Conservation (phyloP, 2,113 vertebrate species). For the Gymnarchus niloticus region DNA sequence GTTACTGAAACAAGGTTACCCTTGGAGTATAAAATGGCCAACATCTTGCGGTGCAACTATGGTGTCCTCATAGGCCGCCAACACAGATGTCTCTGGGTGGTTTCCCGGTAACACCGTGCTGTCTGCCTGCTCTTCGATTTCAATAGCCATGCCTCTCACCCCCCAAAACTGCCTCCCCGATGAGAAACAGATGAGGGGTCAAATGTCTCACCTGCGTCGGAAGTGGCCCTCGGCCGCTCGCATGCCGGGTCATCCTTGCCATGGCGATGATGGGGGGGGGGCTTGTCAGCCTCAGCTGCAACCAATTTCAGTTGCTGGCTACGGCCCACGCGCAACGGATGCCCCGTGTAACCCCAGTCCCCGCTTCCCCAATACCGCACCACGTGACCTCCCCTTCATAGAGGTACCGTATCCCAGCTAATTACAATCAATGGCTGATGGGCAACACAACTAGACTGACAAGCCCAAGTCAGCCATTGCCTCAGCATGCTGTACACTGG, state of each 20-base stretch:
- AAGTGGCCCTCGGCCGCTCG: conserved; percentile 61
- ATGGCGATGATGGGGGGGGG: conserved; percentile 38
- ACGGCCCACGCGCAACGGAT: conserved; percentile 27
- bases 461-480: conserved; percentile 44
- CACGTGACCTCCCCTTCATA: conserved; percentile 54
- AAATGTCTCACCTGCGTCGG: conserved; percentile 71
- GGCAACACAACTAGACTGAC: conserved; percentile 42
- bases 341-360: neutral
- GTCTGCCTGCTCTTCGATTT: conserved; percentile 12
- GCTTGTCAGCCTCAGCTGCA: conserved; percentile 57
- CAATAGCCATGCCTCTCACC: conserved; percentile 9
- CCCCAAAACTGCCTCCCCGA: conserved; percentile 43
- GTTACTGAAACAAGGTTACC: neutral
- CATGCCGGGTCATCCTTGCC: conserved; percentile 65
- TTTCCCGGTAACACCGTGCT: neutral
- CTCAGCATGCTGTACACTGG: conserved; percentile 48
- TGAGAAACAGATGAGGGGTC: conserved; percentile 70
- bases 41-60: neutral
- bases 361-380: conserved; percentile 7
- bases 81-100: neutral
- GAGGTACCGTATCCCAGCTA: conserved; percentile 50
- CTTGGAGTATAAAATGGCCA: neutral
- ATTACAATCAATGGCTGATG: conserved; percentile 61
- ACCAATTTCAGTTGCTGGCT: conserved; percentile 66
- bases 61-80: neutral